These are phyloP conservation scores for Ctenosaura bakeri DNA, from an alignment of 2,797 vertebrate species.

Conservation along the genomic window DNA sequence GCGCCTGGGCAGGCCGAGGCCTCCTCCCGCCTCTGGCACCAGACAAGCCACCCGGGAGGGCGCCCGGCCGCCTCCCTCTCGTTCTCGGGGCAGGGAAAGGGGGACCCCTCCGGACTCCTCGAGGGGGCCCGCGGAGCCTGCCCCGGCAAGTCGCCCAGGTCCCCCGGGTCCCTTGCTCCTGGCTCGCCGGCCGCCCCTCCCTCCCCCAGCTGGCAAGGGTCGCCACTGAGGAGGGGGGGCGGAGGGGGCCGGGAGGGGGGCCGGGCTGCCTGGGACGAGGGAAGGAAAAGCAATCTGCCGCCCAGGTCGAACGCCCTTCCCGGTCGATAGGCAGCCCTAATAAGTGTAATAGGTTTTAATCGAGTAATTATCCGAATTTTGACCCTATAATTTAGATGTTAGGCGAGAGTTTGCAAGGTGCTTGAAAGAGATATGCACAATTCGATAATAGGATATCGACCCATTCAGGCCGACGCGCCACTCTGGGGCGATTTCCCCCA, in stretches of 20 bases:
- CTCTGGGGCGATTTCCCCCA: slow-evolving; percentile 83
- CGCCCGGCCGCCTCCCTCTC: too few relatives aligned
- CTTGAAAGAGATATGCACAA: slow-evolving; percentile 91
- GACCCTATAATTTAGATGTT: slow-evolving; percentile 93
- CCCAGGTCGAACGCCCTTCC: slow-evolving; percentile 83
- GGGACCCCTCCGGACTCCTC: too few relatives aligned
- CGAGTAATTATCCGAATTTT: slow-evolving; percentile 94
- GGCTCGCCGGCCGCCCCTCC: not conserved
- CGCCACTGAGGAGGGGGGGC: too few relatives aligned
- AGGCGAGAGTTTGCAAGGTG: slow-evolving; percentile 89
- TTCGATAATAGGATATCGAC: slow-evolving; percentile 95
- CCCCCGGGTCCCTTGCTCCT: not conserved
- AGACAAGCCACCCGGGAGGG: too few relatives aligned
- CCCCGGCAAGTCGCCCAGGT: not conserved
- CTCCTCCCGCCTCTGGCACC: too few relatives aligned
- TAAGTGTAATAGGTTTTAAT: slow-evolving; percentile 94
- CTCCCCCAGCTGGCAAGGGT: too few relatives aligned
- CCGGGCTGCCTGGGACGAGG: slow-evolving; percentile 50
- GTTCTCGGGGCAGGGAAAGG: too few relatives aligned
- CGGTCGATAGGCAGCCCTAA: slow-evolving; percentile 88
- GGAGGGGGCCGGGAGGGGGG: slow-evolving; percentile 40
- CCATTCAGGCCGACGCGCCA: slow-evolving; percentile 82
- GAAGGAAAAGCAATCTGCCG: slow-evolving; percentile 83
- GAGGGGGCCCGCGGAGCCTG: too few relatives aligned
- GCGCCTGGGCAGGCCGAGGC: too few relatives aligned